Conservation (phyloP, 2,113 vertebrate species). For the Aptenodytes forsteri region DNA sequence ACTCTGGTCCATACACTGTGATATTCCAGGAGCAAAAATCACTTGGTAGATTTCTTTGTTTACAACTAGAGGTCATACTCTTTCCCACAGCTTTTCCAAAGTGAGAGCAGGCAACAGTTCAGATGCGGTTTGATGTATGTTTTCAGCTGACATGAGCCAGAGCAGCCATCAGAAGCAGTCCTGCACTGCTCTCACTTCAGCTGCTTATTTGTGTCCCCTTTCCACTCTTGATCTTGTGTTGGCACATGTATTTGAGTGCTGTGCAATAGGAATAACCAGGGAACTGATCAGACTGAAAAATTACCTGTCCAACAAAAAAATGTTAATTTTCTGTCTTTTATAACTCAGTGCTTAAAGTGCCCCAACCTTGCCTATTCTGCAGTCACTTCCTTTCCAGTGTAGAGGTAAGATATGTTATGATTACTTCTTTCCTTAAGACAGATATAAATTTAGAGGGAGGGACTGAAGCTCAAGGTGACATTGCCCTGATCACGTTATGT, state of each 20-base stretch:
- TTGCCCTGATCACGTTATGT: background rate
- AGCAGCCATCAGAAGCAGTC: background rate
- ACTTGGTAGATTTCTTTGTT: slow-evolving; percentile 22
- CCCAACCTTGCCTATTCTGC: background rate
- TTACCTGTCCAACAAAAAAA: background rate
- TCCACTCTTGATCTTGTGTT: background rate
- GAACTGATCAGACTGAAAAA: background rate
- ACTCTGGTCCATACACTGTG: background rate
- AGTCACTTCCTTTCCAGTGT: background rate
- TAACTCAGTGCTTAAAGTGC: background rate
- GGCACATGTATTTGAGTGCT: background rate
- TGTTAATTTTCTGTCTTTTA: background rate
- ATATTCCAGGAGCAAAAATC: slow-evolving; percentile 34
- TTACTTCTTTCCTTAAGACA: background rate
- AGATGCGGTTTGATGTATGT: background rate
- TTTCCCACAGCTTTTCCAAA: slow-evolving; percentile 29
- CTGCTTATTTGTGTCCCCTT: background rate
- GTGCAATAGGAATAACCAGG: background rate
- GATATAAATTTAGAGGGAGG: background rate
- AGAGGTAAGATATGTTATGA: background rate
- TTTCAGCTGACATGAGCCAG: background rate
- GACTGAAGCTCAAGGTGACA: slow-evolving; percentile 1
- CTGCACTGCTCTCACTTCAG: background rate
- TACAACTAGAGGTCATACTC: slow-evolving; percentile 3
- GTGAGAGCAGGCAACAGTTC: background rate